Conservation (phyloP, 23 tunicate species). For the Trididemnum miniatum region DNA sequence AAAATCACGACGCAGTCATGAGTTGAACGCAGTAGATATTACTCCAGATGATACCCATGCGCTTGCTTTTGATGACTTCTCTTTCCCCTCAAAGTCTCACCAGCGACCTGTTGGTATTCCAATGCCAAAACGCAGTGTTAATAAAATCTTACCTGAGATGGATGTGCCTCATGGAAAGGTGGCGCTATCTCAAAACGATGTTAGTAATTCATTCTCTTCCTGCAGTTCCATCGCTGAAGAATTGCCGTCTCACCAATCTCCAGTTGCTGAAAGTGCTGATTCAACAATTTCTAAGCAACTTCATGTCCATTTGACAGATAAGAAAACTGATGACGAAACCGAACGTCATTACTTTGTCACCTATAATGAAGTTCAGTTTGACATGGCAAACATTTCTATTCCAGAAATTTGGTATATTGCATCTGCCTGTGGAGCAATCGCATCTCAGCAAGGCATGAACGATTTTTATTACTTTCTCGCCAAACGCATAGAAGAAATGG, state of each 20-base stretch:
- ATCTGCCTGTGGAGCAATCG: constrained; percentile 37
- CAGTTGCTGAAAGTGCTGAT: background rate
- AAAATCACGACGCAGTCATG: too few relatives aligned
- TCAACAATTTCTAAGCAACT: background rate
- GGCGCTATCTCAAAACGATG: constrained; percentile 31
- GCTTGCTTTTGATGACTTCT: background rate
- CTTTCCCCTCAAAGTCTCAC: background rate
- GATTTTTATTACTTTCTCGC: constrained; percentile 71
- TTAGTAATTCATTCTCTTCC: constrained; percentile 54
- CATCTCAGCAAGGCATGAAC: constrained; percentile 52
- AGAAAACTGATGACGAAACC: background rate
- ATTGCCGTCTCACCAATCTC: background rate
- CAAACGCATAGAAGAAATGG: constrained; percentile 16
- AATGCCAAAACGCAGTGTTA: constrained; percentile 39
- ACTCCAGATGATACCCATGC: background rate
- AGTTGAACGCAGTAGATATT: background rate
- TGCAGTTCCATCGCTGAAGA: background rate
- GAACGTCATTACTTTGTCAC: constrained; percentile 54
- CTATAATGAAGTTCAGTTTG: constrained; percentile 60
- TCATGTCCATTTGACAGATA: background rate
- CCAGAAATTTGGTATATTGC: constrained; percentile 58
- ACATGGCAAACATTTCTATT: constrained; percentile 47
- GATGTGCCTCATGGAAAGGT: background rate
- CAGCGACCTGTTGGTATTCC: constrained; percentile 52
- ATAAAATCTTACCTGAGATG: background rate